A percentile compares a stretch with the other conserved stretches of the same genome.
Evolutionary conservation across 2,888 invertebrate genomes (phyloP).

Genomic region (Neocrepidodera transversa): DNA sequence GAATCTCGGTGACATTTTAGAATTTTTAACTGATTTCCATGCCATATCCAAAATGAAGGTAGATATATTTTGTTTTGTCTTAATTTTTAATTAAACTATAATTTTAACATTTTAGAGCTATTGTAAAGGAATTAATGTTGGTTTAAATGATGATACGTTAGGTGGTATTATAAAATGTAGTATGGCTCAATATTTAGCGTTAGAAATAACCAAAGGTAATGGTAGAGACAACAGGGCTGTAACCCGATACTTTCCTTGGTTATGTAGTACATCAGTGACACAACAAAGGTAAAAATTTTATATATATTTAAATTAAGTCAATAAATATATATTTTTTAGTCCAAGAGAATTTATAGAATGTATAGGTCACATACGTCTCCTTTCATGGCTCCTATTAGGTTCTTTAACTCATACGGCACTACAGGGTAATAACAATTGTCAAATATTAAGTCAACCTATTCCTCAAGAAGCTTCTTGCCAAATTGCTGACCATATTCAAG

Average conservation of each 20-base stretch:
- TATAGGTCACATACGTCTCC: conserved; percentile 89
- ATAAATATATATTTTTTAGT: conserved; percentile 60
- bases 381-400: conserved; percentile 96
- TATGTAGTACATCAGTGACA: conserved; percentile 79
- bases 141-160: conserved; percentile 93
- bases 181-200: conserved; percentile 89
- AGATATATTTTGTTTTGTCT: conserved; percentile 19
- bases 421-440: conserved; percentile 62
- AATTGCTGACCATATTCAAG: conserved; percentile 96
- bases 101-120: conserved; percentile 65
- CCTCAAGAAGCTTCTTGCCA: conserved; percentile 96
- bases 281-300: conserved; percentile 72
- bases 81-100: background rate
- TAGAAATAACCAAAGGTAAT: conserved; percentile 92
- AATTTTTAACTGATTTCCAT: conserved; percentile 95
- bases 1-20: conserved; percentile 90
- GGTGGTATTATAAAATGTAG: conserved; percentile 97
- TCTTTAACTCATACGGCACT: conserved; percentile 89
- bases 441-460: conserved; percentile 78
- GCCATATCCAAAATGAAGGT: conserved; percentile 97
- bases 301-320: no score
- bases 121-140: conserved; percentile 69
- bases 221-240: conserved; percentile 83
- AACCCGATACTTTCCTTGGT: conserved; percentile 87
- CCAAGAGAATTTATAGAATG: conserved; percentile 95